Evolutionary conservation across 2,113 vertebrate genomes (phyloP).

Genomic region (Bubalus kerabau): DNA sequence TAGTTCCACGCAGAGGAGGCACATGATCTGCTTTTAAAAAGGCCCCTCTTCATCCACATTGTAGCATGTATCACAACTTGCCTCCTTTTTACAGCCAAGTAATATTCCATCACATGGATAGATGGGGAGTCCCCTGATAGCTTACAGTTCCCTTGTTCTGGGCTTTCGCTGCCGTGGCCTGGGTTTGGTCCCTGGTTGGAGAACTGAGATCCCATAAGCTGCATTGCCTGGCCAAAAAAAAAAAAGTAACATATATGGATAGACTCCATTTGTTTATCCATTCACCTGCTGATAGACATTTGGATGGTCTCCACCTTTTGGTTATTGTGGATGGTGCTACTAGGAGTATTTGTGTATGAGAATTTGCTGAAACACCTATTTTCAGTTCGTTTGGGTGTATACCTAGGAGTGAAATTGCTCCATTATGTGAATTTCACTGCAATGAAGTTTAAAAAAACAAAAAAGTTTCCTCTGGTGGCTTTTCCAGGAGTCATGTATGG

Average conservation of each 20-base stretch:
- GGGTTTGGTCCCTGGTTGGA: not conserved
- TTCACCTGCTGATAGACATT: accelerated
- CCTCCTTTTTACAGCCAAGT: not conserved
- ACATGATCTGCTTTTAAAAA: not conserved
- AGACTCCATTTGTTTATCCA: accelerated
- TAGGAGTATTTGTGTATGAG: accelerated
- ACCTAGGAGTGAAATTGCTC: not conserved
- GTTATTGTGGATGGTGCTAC: not conserved
- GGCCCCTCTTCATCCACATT: accelerated
- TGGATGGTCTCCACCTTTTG: not conserved
- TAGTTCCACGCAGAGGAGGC: not conserved
- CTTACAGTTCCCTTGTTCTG: not conserved
- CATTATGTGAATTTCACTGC: not conserved
- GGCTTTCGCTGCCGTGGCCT: not conserved
- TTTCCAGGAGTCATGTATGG: not conserved
- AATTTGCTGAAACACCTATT: not conserved
- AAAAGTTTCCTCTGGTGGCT: not conserved
- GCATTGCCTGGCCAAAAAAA: not conserved
- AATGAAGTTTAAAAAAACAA: not conserved
- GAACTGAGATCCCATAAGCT: not conserved
- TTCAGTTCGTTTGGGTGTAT: not conserved
- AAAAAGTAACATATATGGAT: not conserved
- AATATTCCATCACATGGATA: accelerated
- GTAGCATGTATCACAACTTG: accelerated
- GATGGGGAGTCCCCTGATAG: not conserved